Evolutionary conservation across 2,113 vertebrate genomes (phyloP).

Genomic region (Psephotus haematonotus): DNA sequence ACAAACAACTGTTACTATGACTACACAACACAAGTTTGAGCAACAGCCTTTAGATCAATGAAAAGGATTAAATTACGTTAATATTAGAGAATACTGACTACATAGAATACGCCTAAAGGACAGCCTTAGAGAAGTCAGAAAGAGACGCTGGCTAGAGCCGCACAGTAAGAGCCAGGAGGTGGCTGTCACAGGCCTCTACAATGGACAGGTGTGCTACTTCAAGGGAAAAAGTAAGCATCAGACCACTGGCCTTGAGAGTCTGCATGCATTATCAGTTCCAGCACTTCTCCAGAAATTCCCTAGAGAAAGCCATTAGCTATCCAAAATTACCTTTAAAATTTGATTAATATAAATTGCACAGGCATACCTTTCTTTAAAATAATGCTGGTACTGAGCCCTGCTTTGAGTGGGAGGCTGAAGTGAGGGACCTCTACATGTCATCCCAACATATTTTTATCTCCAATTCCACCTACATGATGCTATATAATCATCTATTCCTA

Average conservation of each 20-base stretch:
- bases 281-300: no score
- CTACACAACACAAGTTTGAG: background rate
- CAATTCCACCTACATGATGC: background rate
- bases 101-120: background rate
- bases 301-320: background rate
- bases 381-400: background rate
- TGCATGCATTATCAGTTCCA: background rate
- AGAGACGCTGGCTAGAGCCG: background rate
- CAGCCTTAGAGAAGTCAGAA: background rate
- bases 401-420: background rate
- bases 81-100: background rate
- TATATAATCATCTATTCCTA: background rate
- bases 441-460: background rate
- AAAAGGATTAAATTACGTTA: background rate
- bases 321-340: background rate
- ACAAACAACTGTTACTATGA: background rate
- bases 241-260: background rate
- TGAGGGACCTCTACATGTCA: background rate
- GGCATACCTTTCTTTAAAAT: background rate
- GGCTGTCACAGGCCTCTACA: background rate
- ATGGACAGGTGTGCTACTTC: rapidly evolving
- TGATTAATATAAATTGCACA: background rate
- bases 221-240: background rate
- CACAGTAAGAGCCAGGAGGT: background rate
- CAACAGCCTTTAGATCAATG: background rate